A percentile compares a stretch with the other conserved stretches of the same genome.
Evolutionary conservation across 1,140 invertebrate genomes (phyloP).

Genomic region (Epicauta chinensis): DNA sequence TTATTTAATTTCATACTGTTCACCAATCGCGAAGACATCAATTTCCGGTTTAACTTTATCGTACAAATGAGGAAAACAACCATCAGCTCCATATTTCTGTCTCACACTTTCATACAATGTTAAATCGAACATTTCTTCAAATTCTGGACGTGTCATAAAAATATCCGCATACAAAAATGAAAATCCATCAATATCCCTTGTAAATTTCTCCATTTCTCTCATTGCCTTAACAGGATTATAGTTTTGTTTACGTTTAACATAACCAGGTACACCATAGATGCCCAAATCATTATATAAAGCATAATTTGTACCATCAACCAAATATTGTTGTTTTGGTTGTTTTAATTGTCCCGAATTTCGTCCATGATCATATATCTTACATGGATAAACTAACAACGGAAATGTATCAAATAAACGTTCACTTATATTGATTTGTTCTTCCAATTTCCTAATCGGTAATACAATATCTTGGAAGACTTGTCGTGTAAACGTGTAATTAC

Average conservation of each 20-base stretch:
- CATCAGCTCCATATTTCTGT: conserved; percentile 46
- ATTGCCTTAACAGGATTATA: conserved; percentile 50
- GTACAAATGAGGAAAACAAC: conserved; percentile 47
- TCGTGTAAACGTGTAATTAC: conserved; percentile 52
- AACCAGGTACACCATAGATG: conserved; percentile 53
- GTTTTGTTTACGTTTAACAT: conserved; percentile 44
- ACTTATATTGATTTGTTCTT: conserved; percentile 49
- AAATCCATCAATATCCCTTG: conserved; percentile 49
- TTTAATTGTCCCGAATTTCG: conserved; percentile 44
- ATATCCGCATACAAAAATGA: conserved; percentile 59
- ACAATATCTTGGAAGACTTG: conserved; percentile 55
- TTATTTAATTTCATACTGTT: conserved; percentile 35
- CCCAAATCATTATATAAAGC: conserved; percentile 53
- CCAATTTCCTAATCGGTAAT: conserved; percentile 47
- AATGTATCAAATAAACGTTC: conserved; percentile 48
- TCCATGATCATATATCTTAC: conserved; percentile 49
- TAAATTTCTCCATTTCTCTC: conserved; percentile 53
- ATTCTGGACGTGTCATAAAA: conserved; percentile 55
- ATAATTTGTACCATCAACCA: conserved; percentile 47
- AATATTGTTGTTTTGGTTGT: conserved; percentile 42
- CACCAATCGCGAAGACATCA: conserved; percentile 58
- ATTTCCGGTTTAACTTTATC: conserved; percentile 63
- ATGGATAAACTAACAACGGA: conserved; percentile 53
- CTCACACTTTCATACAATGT: conserved; percentile 47
- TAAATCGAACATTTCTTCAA: conserved; percentile 50